These are phyloP conservation scores for Gasterosteus nipponicus DNA, from an alignment of 2,113 vertebrate genomes.

Conservation along the genomic window DNA sequence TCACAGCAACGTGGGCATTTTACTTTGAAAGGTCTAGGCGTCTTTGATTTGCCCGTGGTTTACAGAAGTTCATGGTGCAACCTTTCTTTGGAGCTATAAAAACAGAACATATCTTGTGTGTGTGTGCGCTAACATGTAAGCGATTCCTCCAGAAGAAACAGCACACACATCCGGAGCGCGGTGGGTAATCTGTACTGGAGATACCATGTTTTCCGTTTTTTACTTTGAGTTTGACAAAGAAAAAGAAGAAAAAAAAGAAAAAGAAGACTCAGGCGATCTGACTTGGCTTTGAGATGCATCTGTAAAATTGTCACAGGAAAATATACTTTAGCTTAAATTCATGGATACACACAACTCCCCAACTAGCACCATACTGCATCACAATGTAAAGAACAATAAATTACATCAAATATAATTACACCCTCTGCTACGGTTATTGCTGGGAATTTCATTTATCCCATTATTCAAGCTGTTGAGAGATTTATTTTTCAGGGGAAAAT, in stretches of 20 bases:
- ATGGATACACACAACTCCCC: constrained; percentile 48
- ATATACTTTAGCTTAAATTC: constrained; percentile 39
- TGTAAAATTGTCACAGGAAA: constrained; percentile 33
- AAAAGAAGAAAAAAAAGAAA: neutral
- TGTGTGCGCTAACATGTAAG: constrained; percentile 40
- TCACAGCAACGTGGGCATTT: constrained; percentile 70
- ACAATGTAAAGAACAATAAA: constrained; percentile 58
- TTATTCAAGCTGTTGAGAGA: constrained; percentile 70
- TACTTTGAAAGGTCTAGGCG: constrained; percentile 63
- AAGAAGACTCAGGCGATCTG: neutral
- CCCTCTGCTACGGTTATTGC: constrained; percentile 62
- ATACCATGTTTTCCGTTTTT: constrained; percentile 4
- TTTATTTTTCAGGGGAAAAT: constrained; percentile 45
- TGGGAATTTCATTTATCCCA: constrained; percentile 59
- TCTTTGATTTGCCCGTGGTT: constrained; percentile 74
- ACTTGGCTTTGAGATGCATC: constrained; percentile 25
- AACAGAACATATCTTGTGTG: constrained; percentile 48
- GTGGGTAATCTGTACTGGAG: neutral
- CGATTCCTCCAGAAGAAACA: constrained; percentile 43
- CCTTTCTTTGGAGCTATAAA: constrained; percentile 68
- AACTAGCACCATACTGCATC: constrained; percentile 55
- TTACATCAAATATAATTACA: constrained; percentile 67
- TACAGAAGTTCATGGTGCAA: constrained; percentile 66
- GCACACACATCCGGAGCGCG: neutral
- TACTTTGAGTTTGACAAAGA: constrained; percentile 12